Percentiles rank a stretch among this genome's conserved stretches.
Evolutionary conservation across 2,113 vertebrate genomes (phyloP).

Genomic region (Grammatotria lemairii): DNA sequence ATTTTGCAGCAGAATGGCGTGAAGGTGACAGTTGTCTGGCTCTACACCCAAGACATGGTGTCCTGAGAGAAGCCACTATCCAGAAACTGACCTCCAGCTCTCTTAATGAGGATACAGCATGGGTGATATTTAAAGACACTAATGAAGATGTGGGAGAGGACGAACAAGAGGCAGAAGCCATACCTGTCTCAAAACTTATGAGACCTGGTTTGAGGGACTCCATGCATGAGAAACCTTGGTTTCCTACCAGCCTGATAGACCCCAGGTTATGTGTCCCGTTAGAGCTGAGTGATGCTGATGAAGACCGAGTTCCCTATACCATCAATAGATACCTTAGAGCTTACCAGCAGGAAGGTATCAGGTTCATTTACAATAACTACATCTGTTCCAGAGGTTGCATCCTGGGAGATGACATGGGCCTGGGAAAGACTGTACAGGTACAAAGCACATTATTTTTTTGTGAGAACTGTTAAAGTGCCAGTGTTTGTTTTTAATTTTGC

Average conservation of each 20-base stretch:
- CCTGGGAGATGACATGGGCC: conserved; percentile 97
- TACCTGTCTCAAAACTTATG: conserved; percentile 60
- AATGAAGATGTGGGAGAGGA: conserved; percentile 41
- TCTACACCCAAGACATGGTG: conserved; percentile 61
- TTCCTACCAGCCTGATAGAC: conserved; percentile 68
- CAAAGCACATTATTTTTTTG: not conserved
- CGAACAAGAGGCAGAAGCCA: conserved; percentile 3
- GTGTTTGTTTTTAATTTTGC: not conserved
- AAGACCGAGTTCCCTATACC: conserved; percentile 81
- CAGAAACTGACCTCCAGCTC: conserved; percentile 65
- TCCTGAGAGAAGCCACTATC: conserved; percentile 70
- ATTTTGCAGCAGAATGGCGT: conserved; percentile 46
- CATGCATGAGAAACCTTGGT: conserved; percentile 81
- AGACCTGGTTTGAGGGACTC: conserved; percentile 17
- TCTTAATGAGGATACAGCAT: conserved; percentile 55
- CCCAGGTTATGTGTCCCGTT: conserved; percentile 65
- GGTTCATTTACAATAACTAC: conserved; percentile 84
- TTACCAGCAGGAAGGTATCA: conserved; percentile 88
- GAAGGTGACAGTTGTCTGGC: conserved; percentile 67
- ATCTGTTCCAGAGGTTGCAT: conserved; percentile 80
- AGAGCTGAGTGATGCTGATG: conserved; percentile 63
- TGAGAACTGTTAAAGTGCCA: not conserved
- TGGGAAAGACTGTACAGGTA: conserved; percentile 98
- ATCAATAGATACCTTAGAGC: conserved; percentile 93
- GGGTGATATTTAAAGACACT: conserved; percentile 66